phyloP scores from a whole-genome alignment of 2,797 vertebrate species.

The Lates japonicus region DNA sequence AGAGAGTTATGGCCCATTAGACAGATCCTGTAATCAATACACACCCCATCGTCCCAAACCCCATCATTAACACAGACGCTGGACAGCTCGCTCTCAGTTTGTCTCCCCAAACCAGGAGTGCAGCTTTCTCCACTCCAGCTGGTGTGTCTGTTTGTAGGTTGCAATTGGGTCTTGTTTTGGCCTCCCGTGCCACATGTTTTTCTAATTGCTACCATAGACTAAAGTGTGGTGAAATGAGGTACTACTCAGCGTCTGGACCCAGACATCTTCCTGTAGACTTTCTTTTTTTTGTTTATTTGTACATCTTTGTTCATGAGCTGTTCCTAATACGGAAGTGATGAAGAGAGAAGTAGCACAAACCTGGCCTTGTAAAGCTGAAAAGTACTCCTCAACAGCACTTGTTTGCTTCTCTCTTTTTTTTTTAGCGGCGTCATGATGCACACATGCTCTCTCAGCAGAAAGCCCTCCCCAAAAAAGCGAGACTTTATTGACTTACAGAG shows the following conservation, averaged over 20 bases:
- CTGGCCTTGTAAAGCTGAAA: constrained; percentile 4
- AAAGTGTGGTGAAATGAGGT: constrained; percentile 66
- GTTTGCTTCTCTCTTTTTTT: constrained; percentile 33
- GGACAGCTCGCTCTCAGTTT: constrained; percentile 69
- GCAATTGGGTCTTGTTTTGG: constrained; percentile 71
- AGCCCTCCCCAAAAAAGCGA: background rate
- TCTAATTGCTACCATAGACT: constrained; percentile 81
- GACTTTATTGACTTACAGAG: constrained; percentile 64
- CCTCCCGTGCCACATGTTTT: constrained; percentile 79
- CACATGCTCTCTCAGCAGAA: constrained; percentile 1
- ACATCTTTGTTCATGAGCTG: constrained; percentile 43
- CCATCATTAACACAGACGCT: constrained; percentile 77
- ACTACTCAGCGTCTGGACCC: constrained; percentile 56
- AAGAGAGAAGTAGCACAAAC: constrained; percentile 17
- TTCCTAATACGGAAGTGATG: constrained; percentile 24
- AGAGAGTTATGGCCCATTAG: constrained; percentile 83
- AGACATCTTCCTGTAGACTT: constrained; percentile 45
- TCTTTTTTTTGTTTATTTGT: constrained; percentile 48
- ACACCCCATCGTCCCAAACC: constrained; percentile 69
- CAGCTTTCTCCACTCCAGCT: constrained; percentile 76
- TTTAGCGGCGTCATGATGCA: constrained; percentile 7
- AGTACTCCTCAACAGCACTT: constrained; percentile 20
- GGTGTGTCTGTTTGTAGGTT: constrained; percentile 76
- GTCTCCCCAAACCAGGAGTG: constrained; percentile 74
- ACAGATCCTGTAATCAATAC: constrained; percentile 87